Evolutionary conservation across 2,888 invertebrate species (phyloP).

Genomic region (Julus scandinavius): DNA sequence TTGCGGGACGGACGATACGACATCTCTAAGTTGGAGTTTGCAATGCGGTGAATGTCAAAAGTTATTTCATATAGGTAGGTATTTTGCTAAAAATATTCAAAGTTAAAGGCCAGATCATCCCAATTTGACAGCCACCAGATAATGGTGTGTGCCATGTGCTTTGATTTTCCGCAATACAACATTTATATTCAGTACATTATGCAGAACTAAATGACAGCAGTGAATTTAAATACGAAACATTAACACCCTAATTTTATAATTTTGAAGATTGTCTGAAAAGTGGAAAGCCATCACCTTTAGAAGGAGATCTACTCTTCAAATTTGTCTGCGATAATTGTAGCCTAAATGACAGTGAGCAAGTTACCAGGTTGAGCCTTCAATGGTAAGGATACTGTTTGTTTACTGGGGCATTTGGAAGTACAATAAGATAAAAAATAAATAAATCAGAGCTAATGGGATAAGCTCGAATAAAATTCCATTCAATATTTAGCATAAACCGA

Average conservation of each 20-base stretch:
- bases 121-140: constrained; percentile 68
- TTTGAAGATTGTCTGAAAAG: constrained; percentile 53
- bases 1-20: not conserved
- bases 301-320: constrained; percentile 55
- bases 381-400: constrained; percentile 48
- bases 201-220: no score
- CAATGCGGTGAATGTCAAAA: not conserved
- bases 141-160: not conserved
- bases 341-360: not conserved
- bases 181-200: no score
- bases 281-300: constrained; percentile 53
- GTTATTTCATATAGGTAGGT: not conserved
- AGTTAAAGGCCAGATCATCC: no score
- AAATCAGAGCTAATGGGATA: not conserved
- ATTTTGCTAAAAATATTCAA: not conserved
- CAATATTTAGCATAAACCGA: no score
- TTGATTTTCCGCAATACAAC: not conserved
- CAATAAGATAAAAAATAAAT: not conserved
- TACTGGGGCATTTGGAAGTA: not conserved
- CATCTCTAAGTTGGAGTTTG: not conserved
- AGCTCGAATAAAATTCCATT: no score
- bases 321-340: constrained; percentile 53
- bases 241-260: not conserved
- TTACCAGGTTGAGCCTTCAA: constrained; percentile 53
- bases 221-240: no score